Conservation (phyloP, 2,113 vertebrate species). For the Cryptotis parvus region DNA sequence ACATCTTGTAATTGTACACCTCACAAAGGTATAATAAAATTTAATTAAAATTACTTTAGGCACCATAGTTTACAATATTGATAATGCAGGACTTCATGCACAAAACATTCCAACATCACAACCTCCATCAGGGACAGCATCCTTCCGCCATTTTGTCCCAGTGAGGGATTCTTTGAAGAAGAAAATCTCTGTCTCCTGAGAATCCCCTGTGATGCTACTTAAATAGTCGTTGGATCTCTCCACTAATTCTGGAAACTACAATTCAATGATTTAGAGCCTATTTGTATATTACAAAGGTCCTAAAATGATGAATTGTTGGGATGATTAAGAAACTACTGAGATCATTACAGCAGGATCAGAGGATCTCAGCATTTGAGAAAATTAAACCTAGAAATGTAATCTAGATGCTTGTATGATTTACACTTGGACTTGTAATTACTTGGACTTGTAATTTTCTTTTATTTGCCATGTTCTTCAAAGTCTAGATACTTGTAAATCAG, state of each 20-base stretch:
- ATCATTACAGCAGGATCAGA: background rate
- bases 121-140: too few relatives aligned
- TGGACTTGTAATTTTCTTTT: background rate
- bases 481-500: background rate
- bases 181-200: background rate
- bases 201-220: background rate
- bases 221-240: too few relatives aligned
- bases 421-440: background rate
- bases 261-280: background rate
- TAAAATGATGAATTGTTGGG: background rate
- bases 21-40: too few relatives aligned
- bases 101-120: too few relatives aligned
- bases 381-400: background rate
- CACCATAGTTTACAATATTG: too few relatives aligned
- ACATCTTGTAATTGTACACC: too few relatives aligned
- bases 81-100: too few relatives aligned
- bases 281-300: background rate
- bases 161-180: background rate
- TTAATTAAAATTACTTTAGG: too few relatives aligned
- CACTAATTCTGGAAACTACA: background rate
- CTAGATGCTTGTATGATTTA: constrained; percentile 8
- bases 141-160: too few relatives aligned
- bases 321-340: background rate
- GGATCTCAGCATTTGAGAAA: background rate
- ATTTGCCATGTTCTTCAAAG: background rate